These are phyloP conservation scores for Lepus americanus DNA, from an alignment of 2,113 vertebrate species.

Conservation along the genomic window DNA sequence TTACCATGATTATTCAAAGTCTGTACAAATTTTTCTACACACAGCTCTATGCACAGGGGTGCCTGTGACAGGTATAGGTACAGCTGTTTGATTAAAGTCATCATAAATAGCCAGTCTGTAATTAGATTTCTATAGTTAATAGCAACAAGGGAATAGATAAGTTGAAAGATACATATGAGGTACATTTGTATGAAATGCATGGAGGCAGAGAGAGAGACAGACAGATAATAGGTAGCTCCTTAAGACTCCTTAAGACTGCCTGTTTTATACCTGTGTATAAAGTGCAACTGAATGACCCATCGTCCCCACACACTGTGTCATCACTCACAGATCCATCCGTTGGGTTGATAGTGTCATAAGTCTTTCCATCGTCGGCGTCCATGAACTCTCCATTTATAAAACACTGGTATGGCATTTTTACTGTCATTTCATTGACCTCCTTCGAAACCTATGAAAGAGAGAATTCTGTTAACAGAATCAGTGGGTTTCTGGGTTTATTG, in stretches of 20 bases:
- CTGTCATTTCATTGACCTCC: constrained; percentile 90
- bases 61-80: background rate
- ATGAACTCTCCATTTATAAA: constrained; percentile 91
- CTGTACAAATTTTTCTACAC: background rate
- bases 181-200: background rate
- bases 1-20: background rate
- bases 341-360: constrained; percentile 90
- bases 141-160: background rate
- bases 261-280: background rate
- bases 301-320: background rate
- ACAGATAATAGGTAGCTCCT: background rate
- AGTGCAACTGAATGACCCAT: background rate
- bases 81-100: background rate
- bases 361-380: constrained; percentile 89
- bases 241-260: background rate
- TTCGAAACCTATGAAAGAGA: constrained; percentile 87
- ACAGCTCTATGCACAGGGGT: background rate
- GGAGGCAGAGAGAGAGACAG: background rate
- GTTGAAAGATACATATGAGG: background rate
- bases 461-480: constrained; percentile 47
- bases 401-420: constrained; percentile 92
- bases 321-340: constrained; percentile 91
- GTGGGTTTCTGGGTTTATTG: background rate
- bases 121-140: background rate
- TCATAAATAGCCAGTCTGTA: background rate